Conservation (phyloP, 2,113 vertebrate species). For the Chamaetylas fuelleborni region DNA sequence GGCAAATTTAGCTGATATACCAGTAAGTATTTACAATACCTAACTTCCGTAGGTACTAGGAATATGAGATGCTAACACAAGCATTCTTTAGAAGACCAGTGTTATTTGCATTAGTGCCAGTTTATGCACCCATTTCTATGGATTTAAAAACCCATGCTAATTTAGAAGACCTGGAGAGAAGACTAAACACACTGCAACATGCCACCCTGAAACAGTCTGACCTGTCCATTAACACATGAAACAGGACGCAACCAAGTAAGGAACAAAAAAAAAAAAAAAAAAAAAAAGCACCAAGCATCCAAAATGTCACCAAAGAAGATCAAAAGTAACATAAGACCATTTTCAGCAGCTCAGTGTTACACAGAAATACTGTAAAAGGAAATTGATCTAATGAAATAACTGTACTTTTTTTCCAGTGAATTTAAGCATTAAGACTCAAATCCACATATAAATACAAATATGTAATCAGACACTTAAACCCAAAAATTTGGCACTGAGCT, state of each 20-base stretch:
- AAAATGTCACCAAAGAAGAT: background rate
- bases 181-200: background rate
- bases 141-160: background rate
- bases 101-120: background rate
- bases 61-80: slow-evolving; percentile 12
- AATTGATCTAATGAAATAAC: background rate
- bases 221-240: background rate
- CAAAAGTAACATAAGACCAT: background rate
- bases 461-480: background rate
- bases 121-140: background rate
- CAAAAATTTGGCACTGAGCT: background rate
- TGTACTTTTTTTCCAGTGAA: background rate
- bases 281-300: background rate
- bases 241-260: background rate
- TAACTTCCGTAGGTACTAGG: background rate
- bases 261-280: background rate
- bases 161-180: background rate
- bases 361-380: background rate
- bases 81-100: background rate
- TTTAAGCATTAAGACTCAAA: background rate
- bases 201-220: background rate
- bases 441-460: background rate
- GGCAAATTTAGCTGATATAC: background rate
- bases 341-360: background rate
- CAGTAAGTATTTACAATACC: background rate